Evolutionary conservation across 2,888 invertebrate genomes (phyloP), one percentile per base, ranked within the genome.

Genomic region (Ecliptopera silaceata): DNA sequence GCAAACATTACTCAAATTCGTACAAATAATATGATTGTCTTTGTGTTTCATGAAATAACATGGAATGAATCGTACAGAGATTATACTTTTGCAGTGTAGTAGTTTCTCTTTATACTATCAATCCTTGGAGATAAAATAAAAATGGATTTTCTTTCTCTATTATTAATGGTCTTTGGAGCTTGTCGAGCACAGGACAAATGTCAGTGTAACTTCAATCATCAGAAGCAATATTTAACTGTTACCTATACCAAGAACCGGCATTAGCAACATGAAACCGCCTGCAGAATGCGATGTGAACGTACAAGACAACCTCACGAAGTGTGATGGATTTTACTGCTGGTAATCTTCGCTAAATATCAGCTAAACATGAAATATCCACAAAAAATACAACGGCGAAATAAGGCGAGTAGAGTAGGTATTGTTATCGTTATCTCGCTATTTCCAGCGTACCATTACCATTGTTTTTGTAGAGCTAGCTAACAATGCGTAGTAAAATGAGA

Each of bases 401-500:
- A 36, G n/a, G 50, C 36, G 29, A 51, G 17, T 18, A 18, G 38
- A 32, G 41, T 50, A 54, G 26, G 47, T 41, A 48, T 51, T 54
- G 49, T 57, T 39, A 51, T 48, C 48, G 51, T 60, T 60, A 60
- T 56, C 59, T 34, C 5, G 22, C 43, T 17, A 34, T 29, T 49
- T 48, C 36, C 26, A 29, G 39, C 22, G 26, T 38, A 13, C 46
- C 47, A 55, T 60, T 38, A 13, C 46, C 47, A 55, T 61, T 52
- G 59, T 66, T 68, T 61, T 66, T 63, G 66, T 67, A 73, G 72
- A 74, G 65, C 70, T 43, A 59, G 64, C 60, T 69, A 79, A 75
- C 75, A 75, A 78, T 72, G 75, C 75, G 73, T 79, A 64, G 65
- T 64, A 70, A 71, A 70, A 65, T 66, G 67, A 68, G 60, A 61